Percentiles rank a stretch among this genome's conserved stretches.
phyloP scores from a whole-genome alignment of 2,113 vertebrate genomes.

The Climacteris rufus region DNA sequence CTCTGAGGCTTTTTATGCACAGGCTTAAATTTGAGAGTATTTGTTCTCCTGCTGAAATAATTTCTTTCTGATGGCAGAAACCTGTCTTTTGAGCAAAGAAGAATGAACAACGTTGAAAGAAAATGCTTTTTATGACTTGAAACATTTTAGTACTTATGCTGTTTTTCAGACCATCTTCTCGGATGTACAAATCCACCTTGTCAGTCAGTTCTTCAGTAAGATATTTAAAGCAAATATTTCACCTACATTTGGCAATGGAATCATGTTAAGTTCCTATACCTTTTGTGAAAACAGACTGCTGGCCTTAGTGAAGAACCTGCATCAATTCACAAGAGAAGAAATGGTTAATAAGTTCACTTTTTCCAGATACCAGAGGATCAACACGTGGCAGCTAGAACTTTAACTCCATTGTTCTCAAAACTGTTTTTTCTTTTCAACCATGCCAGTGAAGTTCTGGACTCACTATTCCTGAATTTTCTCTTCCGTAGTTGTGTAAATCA shows the following conservation, averaged over 20 bases:
- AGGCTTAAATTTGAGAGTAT: not conserved
- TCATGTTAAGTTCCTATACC: not conserved
- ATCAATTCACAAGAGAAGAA: not conserved
- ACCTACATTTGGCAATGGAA: not conserved
- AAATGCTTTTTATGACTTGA: not conserved
- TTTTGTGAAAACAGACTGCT: not conserved
- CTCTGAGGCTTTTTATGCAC: not conserved
- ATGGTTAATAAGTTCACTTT: not conserved
- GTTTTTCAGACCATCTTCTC: not conserved
- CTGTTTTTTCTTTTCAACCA: not conserved
- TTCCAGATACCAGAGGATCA: not conserved
- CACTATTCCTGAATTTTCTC: not conserved
- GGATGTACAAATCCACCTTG: not conserved
- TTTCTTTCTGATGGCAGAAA: not conserved
- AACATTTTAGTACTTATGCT: not conserved
- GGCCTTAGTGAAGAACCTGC: not conserved
- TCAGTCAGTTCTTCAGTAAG: not conserved
- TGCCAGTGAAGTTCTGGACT: not conserved
- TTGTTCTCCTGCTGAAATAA: not conserved
- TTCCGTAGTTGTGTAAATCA: not conserved
- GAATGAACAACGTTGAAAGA: not conserved
- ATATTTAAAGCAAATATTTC: not conserved
- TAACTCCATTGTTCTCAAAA: not conserved
- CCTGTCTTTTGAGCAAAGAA: not conserved
- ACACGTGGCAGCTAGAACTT: not conserved